A percentile compares a stretch with the other conserved stretches of the same genome.
Evolutionary conservation across 2,113 vertebrate genomes (phyloP).

Genomic region (Microcebus tavaratra): DNA sequence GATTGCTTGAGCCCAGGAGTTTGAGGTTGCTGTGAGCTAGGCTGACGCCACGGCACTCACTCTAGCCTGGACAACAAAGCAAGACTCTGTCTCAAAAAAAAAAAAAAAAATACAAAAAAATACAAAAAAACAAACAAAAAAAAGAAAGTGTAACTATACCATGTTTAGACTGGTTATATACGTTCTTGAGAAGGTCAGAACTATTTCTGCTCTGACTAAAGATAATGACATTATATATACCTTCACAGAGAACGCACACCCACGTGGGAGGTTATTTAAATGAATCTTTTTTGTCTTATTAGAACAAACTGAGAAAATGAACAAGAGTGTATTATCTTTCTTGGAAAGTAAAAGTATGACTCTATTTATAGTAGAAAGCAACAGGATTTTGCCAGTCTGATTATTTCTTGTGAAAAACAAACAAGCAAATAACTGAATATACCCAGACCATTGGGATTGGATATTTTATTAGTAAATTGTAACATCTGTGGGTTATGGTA

Average conservation of each 20-base stretch:
- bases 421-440: neutral
- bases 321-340: neutral
- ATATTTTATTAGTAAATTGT: neutral
- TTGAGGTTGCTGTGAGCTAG: no score
- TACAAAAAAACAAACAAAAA: no score
- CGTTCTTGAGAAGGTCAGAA: neutral
- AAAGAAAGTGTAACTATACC: neutral
- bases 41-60: no score
- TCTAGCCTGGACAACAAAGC: no score
- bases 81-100: no score
- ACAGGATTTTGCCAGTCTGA: neutral
- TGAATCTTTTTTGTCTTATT: neutral
- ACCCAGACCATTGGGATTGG: neutral
- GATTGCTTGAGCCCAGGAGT: no score
- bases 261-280: neutral
- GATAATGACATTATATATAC: neutral
- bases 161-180: slow-evolving; percentile 33
- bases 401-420: slow-evolving; percentile 25
- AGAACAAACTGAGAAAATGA: neutral
- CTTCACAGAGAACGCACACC: neutral
- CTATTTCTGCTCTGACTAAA: neutral
- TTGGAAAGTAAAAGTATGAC: neutral
- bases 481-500: neutral
- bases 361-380: neutral
- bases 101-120: no score